Percentiles rank a stretch among this genome's conserved stretches.
Conservation (phyloP, 2,113 vertebrate genomes). For the Campylomormyrus tamandua region DNA sequence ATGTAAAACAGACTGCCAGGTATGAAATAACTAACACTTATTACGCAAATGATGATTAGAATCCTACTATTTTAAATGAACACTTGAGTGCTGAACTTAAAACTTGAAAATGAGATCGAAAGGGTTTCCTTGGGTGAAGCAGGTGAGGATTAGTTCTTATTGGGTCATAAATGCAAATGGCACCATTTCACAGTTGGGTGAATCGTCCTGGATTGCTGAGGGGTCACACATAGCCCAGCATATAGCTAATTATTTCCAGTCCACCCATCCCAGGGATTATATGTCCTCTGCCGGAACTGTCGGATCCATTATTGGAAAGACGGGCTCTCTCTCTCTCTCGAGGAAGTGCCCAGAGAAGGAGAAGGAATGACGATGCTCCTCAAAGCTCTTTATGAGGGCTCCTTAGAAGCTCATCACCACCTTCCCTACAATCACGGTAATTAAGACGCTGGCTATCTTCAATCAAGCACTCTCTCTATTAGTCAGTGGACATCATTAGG, state of each 20-base stretch:
- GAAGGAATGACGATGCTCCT: neutral
- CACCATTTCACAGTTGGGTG: constrained; percentile 8
- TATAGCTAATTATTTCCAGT: constrained; percentile 3
- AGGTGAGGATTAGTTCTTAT: neutral
- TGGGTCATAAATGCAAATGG: constrained; percentile 13
- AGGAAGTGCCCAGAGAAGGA: neutral
- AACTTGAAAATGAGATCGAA: neutral
- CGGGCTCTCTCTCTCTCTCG: neutral
- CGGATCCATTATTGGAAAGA: neutral
- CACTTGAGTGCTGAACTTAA: neutral
- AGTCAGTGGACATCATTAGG: neutral
- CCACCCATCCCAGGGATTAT: neutral
- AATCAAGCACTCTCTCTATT: neutral
- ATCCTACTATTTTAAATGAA: neutral
- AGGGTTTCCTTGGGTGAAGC: neutral
- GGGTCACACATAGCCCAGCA: neutral
- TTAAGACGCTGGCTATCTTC: neutral
- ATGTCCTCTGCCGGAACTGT: neutral
- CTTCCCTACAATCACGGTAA: neutral
- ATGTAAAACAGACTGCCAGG: neutral
- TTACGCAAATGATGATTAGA: neutral
- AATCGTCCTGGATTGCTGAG: neutral
- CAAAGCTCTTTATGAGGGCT: neutral
- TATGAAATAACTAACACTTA: neutral
- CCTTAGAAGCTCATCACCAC: neutral